Percentiles rank a stretch among this genome's conserved stretches.
phyloP scores from a whole-genome alignment of 92 coral and sea anemone species.

The Actinostola sp. region DNA sequence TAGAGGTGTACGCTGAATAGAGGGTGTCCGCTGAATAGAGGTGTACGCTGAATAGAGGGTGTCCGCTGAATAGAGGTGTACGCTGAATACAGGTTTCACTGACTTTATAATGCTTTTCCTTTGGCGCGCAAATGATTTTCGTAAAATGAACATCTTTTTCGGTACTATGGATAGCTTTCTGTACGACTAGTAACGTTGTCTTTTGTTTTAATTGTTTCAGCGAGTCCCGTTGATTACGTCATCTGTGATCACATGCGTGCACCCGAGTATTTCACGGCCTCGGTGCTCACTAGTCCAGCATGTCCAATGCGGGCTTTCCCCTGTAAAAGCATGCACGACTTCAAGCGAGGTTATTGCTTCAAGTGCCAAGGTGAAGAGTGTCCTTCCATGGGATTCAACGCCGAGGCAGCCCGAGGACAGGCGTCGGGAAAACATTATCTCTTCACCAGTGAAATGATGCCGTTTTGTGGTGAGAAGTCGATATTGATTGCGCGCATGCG shows the following conservation, averaged over 20 bases:
- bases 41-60: no score
- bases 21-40: no score
- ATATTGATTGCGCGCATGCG: no score
- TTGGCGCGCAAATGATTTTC: no score
- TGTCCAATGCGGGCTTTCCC: constrained; percentile 79
- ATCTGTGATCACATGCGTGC: constrained; percentile 82
- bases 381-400: constrained; percentile 74
- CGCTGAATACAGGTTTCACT: no score
- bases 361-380: constrained; percentile 23
- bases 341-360: constrained; percentile 77
- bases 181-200: neutral
- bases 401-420: constrained; percentile 36
- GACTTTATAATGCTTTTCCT: no score
- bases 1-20: no score
- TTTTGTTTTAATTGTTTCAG: neutral
- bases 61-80: no score
- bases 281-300: constrained; percentile 46
- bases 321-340: constrained; percentile 59
- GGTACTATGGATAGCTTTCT: no score
- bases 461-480: constrained; percentile 65
- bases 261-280: constrained; percentile 62
- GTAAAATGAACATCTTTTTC: no score
- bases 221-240: constrained; percentile 42
- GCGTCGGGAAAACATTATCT: constrained; percentile 58
- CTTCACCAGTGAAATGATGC: constrained; percentile 42